Base-by-base conservation (phyloP, 1,140 invertebrate species). In the Manduca sexta region DNA sequence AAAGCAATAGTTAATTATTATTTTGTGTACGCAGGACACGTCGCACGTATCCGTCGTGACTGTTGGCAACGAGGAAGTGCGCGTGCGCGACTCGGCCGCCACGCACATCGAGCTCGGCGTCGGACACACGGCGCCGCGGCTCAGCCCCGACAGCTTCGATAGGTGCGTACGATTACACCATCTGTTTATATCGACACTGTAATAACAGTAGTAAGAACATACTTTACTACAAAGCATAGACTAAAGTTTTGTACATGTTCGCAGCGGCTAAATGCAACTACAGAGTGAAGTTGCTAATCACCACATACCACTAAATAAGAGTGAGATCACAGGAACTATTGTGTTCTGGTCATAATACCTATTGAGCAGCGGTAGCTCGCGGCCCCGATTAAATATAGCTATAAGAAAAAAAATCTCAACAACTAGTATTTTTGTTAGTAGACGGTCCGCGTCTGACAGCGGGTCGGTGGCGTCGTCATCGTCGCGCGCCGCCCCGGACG, bases 21-120 rank as follows among this genome's bases (percentile, higher is more conserved):
- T 16, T 39, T 18, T 55, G 69, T 45, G 17, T 31, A 33, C 14
- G 2, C 84, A 88, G 66, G 93, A 94, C 73, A 94, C 92, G 52
- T 95, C 93, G 79, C 94, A 97, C 72, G 93, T 96, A 18, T 96
- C 94, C 1, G 95, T 97, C 18, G 94, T 97, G 18, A 95, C 93
- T 4, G 94, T 97, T 1, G 94, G 94, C 48, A 93, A 94, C 54
- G 91, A 93, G 56, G 88, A 88, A 54, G 91, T 93, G 12, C 88
- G 89, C 56, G 92, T 93, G 3, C 91, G 92, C 48, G 92, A 94
- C 72, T 87, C 84, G 8, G 80, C 75, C 5, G 78, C 80, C 6
- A 87, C 75, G 37, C 78, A 69, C 53, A 76, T 79, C 26, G 67
- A 73, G 13, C 60, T 71, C 16, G 63, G 45, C 44, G 13, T 52